These are phyloP conservation scores for Murina feae DNA, from an alignment of 2,113 vertebrate species.

Conservation along the genomic window DNA sequence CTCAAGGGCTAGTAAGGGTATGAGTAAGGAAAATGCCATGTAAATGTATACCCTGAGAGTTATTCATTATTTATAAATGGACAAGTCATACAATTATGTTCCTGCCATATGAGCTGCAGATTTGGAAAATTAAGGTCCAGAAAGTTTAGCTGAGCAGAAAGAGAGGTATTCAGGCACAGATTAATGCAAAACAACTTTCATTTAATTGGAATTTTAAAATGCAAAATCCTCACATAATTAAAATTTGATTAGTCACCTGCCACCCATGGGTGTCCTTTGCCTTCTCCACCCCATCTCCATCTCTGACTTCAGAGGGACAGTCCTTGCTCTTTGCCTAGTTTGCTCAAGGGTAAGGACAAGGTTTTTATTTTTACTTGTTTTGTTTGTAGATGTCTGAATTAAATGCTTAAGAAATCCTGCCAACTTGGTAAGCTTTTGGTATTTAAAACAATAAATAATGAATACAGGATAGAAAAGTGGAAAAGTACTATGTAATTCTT, in stretches of 20 bases:
- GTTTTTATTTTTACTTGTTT: background rate
- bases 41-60: background rate
- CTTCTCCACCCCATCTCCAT: rapidly evolving
- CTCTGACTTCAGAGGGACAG: background rate
- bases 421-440: background rate
- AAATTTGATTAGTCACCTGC: background rate
- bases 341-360: background rate
- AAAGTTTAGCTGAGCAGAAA: background rate
- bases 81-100: background rate
- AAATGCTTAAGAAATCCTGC: background rate
- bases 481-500: background rate
- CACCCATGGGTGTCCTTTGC: background rate
- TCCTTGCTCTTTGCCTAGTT: background rate
- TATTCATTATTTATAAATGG: background rate
- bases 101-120: background rate
- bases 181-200: background rate
- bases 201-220: background rate
- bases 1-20: background rate
- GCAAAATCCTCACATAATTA: background rate
- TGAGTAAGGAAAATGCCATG: background rate
- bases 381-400: background rate
- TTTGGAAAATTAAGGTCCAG: background rate
- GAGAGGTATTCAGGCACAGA: background rate
- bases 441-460: background rate
- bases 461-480: background rate